Evolutionary conservation across 1,140 invertebrate species (phyloP), one percentile per base, ranked within the genome.

Genomic region (Aplysia californica): DNA sequence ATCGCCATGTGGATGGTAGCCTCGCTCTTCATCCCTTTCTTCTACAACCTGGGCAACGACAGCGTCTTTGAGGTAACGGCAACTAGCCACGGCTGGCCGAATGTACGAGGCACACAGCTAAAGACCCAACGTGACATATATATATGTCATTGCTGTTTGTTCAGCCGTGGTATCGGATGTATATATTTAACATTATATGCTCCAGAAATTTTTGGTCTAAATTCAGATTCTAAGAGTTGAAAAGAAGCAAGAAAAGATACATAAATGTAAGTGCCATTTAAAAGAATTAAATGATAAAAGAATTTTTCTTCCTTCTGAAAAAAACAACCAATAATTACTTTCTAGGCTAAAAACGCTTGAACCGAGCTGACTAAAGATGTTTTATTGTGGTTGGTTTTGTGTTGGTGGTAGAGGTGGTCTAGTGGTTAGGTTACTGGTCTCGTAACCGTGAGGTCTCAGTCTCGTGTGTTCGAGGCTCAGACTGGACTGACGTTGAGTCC

Each of bases 1-100:
- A 74, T 87, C 18, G 81, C 82, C 23, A 85, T 87, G 41, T 79
- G 82, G 3, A 66, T 81, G 0, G 74, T 86, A 0, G 78, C 82
- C 23, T 76, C 83, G 31, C 56, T 89, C 26, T 89, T 83, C 74
- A 78, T 89, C 33, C 89, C 89, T 1, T 79, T 89, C 55, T 89
- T 89, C 77, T 88, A 88, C 78, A 79, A 82, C 2, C 80, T 90
- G 4, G 76, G 80, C 23, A 71, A 88, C 0, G 88, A 87, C 23
- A 90, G 88, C 67, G 83, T 84, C 31, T 89, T 85, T 74, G 86
- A 89, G 84, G 88, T 89, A 78, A 81, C 3, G 18, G 36, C 26
- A 21, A 29, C 10, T 10, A 50, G n/a, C n/a, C 10, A n/a, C n/a
- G 44, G 44, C 44, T 50, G 44, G 44, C n/a, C n/a, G 10, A 15